Evolutionary conservation across 2,113 vertebrate genomes (phyloP).

Genomic region (Sturnira hondurensis): DNA sequence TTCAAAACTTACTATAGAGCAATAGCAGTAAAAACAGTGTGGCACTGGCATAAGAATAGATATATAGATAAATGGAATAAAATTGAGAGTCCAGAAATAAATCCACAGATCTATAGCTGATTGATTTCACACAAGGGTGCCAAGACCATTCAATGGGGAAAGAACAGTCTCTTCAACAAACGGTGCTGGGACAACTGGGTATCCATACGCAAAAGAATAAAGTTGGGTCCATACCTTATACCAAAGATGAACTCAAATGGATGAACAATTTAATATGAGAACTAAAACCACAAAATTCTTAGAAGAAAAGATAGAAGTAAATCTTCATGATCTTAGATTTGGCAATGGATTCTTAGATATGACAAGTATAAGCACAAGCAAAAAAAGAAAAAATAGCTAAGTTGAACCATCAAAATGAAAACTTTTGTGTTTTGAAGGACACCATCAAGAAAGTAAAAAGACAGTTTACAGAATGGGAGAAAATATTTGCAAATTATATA

Average conservation of each 20-base stretch:
- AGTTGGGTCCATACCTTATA: neutral
- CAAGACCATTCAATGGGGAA: neutral
- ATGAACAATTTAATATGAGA: neutral
- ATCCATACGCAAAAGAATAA: neutral
- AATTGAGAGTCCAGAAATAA: no score
- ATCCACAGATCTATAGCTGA: no score
- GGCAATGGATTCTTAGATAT: no score
- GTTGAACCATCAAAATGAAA: neutral
- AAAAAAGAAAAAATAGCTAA: neutral
- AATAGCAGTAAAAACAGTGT: neutral
- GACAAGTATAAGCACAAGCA: neutral
- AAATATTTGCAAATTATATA: conserved; percentile 9
- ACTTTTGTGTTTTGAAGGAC: neutral
- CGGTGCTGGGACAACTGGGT: neutral
- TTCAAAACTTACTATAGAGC: neutral
- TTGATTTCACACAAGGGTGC: no score
- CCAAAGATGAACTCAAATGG: neutral
- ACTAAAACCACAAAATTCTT: no score
- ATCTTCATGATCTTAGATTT: no score
- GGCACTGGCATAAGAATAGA: no score
- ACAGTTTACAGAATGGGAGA: neutral
- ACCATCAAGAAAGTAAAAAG: neutral
- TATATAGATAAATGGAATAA: no score
- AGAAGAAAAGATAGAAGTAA: no score
- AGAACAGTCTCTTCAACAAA: neutral